Percentiles rank a stretch among this genome's conserved stretches.
These are phyloP conservation scores for Stichodactyla helianthus DNA, from an alignment of 64 coral and sea anemone species.

Conservation along the genomic window DNA sequence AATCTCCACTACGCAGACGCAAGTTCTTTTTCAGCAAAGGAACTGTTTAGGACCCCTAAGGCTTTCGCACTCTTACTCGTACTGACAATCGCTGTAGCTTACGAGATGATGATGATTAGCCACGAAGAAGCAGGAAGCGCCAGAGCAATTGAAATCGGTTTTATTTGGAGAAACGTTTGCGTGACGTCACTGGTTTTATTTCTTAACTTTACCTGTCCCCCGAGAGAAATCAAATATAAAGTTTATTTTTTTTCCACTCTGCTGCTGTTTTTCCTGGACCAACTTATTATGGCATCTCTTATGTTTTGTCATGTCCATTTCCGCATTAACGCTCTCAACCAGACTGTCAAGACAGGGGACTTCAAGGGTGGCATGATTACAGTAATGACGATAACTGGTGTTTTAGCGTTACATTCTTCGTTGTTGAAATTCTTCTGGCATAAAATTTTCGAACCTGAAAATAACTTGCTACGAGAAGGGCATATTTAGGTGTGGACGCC, in stretches of 20 bases:
- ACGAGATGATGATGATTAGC: not conserved
- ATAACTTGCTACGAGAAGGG: conserved; percentile 3
- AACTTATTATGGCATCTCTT: not conserved
- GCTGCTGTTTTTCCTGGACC: not conserved
- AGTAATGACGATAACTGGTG: not conserved
- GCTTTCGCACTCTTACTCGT: not conserved
- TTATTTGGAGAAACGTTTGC: conserved; percentile 12
- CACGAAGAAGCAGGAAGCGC: not conserved
- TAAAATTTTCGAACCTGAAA: not conserved
- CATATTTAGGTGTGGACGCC: not conserved
- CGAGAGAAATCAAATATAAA: not conserved
- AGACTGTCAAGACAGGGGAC: not conserved
- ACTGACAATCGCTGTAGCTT: not conserved
- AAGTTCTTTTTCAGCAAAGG: not conserved
- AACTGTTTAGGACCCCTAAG: not conserved
- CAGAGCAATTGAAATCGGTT: conserved; percentile 10
- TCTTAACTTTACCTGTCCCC: not conserved
- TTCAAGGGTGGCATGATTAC: not conserved
- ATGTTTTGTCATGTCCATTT: not conserved
- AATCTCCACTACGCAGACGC: conserved; percentile 1
- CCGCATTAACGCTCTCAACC: not conserved
- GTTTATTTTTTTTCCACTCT: conserved; percentile 14
- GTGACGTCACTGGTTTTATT: conserved; percentile 9
- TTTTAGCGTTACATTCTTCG: not conserved
- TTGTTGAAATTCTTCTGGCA: not conserved